A percentile compares a stretch with the other conserved stretches of the same genome.
Evolutionary conservation across 2,888 invertebrate species (phyloP).

Genomic region (Phlogophora meticulosa): DNA sequence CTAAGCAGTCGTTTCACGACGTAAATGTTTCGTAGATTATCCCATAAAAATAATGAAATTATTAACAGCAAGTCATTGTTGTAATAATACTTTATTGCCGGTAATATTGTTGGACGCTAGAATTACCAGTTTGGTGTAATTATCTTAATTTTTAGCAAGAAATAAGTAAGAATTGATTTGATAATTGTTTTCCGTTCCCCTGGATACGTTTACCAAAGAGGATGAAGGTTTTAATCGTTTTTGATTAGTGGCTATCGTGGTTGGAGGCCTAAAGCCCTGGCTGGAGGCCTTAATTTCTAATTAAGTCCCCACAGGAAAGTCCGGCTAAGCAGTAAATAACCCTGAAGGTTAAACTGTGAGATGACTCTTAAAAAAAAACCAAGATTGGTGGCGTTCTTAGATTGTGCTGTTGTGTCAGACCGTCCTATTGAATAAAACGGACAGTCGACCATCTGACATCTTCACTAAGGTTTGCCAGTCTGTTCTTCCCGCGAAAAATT

Average conservation of each 20-base stretch:
- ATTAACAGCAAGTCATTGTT: conserved; percentile 45
- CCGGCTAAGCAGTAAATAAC: no score
- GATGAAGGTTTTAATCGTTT: background rate
- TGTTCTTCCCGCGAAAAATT: no score
- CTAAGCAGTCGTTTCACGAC: conserved; percentile 27
- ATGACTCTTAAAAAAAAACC: no score
- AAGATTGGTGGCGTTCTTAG: no score
- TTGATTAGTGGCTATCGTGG: background rate
- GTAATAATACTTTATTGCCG: conserved; percentile 41
- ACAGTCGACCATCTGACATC: no score
- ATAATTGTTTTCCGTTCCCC: background rate
- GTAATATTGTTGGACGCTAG: conserved; percentile 27
- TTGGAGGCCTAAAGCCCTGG: no score
- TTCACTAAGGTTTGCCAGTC: no score
- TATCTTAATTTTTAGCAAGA: conserved; percentile 24
- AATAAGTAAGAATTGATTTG: conserved; percentile 1
- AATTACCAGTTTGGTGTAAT: conserved; percentile 23
- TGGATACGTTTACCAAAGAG: background rate
- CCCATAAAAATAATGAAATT: conserved; percentile 57
- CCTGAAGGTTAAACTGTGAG: no score
- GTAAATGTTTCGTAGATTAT: conserved; percentile 35
- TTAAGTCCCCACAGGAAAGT: no score
- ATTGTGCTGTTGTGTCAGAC: no score
- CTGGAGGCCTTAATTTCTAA: no score
- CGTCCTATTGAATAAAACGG: no score